Conservation (phyloP, 2,113 vertebrate species). For the Hippopotamus amphibius region DNA sequence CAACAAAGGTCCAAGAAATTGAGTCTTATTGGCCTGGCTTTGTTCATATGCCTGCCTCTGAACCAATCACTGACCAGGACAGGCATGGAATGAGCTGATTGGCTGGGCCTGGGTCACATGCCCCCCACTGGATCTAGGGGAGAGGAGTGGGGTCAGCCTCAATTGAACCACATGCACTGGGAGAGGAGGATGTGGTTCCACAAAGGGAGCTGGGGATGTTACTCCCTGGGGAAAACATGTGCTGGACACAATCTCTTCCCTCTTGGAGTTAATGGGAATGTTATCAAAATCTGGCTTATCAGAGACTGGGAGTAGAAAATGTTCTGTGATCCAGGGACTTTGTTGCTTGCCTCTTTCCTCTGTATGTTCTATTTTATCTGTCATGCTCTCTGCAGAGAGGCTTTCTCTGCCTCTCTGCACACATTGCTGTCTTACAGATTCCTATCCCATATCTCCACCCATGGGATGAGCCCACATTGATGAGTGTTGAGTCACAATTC, state of each 20-base stretch:
- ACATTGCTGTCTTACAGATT: neutral
- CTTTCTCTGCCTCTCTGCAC: neutral
- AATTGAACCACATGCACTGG: neutral
- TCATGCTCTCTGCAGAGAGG: neutral
- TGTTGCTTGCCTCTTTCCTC: neutral
- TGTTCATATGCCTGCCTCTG: neutral
- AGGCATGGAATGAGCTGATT: neutral
- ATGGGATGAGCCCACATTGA: neutral
- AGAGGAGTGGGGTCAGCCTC: neutral
- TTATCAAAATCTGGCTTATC: rapidly evolving
- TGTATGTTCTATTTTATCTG: rapidly evolving
- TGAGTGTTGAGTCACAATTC: too few relatives aligned
- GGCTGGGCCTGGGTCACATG: neutral
- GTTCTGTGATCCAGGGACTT: neutral
- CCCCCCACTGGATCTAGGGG: neutral
- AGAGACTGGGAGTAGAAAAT: neutral
- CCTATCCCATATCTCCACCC: rapidly evolving
- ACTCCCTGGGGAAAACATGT: neutral
- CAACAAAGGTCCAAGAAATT: neutral
- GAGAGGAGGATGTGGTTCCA: neutral
- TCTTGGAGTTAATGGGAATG: neutral
- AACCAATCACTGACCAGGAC: neutral
- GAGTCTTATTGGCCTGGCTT: neutral
- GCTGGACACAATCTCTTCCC: neutral
- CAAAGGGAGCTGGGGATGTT: neutral